These are phyloP conservation scores for Silvanus unidentatus DNA, from an alignment of 2,888 invertebrate genomes.

Conservation along the genomic window DNA sequence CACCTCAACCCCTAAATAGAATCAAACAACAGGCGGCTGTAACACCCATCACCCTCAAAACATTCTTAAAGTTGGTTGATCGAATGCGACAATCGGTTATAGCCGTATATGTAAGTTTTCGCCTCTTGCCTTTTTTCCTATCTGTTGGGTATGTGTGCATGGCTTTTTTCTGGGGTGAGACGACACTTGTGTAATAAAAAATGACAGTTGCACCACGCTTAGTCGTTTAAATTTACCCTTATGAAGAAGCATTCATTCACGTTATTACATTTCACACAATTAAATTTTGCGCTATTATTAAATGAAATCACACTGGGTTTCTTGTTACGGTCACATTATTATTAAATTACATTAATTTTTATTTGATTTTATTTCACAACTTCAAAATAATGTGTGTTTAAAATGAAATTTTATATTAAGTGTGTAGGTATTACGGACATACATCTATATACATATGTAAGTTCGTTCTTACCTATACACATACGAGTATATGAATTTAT, in stretches of 20 bases:
- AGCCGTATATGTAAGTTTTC: constrained; percentile 9
- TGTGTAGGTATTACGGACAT: too few species aligned
- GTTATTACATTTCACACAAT: constrained; percentile 40
- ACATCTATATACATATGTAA: too few species aligned
- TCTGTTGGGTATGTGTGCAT: constrained; percentile 11
- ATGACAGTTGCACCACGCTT: constrained; percentile 39
- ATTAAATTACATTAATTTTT: too few species aligned
- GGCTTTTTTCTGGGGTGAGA: constrained; percentile 25
- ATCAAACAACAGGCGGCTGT: constrained; percentile 29
- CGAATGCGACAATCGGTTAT: constrained; percentile 34
- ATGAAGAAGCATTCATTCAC: constrained; percentile 29
- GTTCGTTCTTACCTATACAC: too few species aligned
- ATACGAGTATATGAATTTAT: constrained; percentile 16
- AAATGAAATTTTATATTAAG: too few species aligned
- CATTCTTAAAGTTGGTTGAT: constrained; percentile 24
- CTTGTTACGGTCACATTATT: constrained; percentile 21
- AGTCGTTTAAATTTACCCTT: constrained; percentile 37
- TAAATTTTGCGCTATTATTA: constrained; percentile 32
- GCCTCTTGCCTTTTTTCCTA: too few species aligned
- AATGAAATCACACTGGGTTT: constrained; percentile 31
- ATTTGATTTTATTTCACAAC: too few species aligned
- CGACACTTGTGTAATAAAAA: constrained; percentile 43
- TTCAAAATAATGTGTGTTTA: too few species aligned
- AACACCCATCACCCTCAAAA: constrained; percentile 30
- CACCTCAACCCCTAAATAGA: constrained; percentile 41